Evolutionary conservation across 2,797 vertebrate species (phyloP).

Genomic region (Lemur catta): DNA sequence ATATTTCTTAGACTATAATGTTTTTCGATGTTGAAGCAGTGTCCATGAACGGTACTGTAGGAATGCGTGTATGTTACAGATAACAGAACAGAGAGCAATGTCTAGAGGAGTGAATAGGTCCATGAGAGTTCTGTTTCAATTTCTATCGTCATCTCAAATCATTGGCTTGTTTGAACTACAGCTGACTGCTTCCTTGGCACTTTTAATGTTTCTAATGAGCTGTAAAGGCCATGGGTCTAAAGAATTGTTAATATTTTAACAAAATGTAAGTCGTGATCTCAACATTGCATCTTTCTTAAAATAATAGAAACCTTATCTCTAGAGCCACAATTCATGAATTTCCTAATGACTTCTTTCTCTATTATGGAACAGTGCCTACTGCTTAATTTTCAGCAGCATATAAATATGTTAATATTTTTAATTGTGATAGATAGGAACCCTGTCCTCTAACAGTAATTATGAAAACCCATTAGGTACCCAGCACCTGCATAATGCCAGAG

Average conservation of each 20-base stretch:
- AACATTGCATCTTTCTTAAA: constrained; percentile 22
- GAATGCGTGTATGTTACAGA: not conserved
- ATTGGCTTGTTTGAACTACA: not conserved
- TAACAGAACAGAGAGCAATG: not conserved
- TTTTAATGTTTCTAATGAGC: not conserved
- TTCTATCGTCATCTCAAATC: not conserved
- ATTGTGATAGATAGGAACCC: not conserved
- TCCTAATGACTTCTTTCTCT: not conserved
- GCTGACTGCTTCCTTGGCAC: not conserved
- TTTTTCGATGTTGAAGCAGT: not conserved
- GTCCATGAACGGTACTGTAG: not conserved
- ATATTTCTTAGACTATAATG: not conserved
- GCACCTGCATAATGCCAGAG: not conserved
- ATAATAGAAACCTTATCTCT: not conserved
- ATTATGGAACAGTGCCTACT: not conserved
- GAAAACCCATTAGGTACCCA: not conserved
- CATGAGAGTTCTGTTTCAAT: not conserved
- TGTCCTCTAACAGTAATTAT: not conserved
- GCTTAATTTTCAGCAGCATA: not conserved
- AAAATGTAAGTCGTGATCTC: not conserved
- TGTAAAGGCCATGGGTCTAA: not conserved
- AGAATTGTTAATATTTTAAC: not conserved
- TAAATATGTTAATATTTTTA: not conserved
- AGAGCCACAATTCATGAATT: not conserved
- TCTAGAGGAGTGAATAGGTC: not conserved